Evolutionary conservation across 2,113 vertebrate species (phyloP).

Genomic region (Scophthalmus maximus): DNA sequence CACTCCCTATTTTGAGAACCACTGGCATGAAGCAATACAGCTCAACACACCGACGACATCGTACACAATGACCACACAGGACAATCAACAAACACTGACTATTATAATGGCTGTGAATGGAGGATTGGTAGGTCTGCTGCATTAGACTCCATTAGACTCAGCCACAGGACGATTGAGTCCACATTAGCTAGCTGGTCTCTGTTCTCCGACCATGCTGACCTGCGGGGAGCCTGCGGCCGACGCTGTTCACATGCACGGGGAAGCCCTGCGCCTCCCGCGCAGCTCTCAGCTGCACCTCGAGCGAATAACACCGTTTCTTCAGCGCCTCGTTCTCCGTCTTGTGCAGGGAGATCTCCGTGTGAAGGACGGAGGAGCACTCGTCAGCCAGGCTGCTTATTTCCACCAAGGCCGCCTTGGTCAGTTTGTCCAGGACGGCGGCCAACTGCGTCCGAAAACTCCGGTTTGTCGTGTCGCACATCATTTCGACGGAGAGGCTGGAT

Average conservation of each 20-base stretch:
- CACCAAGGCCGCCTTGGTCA: conserved; percentile 77
- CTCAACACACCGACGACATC: not conserved
- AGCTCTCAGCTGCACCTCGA: conserved; percentile 81
- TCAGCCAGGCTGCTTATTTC: conserved; percentile 83
- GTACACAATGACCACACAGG: not conserved
- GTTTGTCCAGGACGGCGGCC: conserved; percentile 77
- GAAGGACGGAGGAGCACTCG: conserved; percentile 78
- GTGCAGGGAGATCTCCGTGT: conserved; percentile 80
- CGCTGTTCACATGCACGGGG: conserved; percentile 44
- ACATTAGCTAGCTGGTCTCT: not conserved
- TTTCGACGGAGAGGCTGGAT: conserved; percentile 27
- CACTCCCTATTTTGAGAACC: not conserved
- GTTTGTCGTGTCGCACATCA: conserved; percentile 75
- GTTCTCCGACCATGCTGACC: conserved; percentile 57
- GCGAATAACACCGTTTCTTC: conserved; percentile 77
- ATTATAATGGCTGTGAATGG: not conserved
- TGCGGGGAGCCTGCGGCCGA: conserved; percentile 55
- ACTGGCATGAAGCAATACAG: not conserved
- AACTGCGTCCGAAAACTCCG: conserved; percentile 79
- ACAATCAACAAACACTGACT: not conserved
- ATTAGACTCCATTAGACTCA: not conserved
- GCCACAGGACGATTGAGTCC: too few relatives aligned
- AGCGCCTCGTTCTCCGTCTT: conserved; percentile 82
- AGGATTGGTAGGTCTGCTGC: too few relatives aligned
- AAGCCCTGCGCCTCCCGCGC: conserved; percentile 70